Evolutionary conservation across 2,797 vertebrate species (phyloP).

Genomic region (Sebastes minor): DNA sequence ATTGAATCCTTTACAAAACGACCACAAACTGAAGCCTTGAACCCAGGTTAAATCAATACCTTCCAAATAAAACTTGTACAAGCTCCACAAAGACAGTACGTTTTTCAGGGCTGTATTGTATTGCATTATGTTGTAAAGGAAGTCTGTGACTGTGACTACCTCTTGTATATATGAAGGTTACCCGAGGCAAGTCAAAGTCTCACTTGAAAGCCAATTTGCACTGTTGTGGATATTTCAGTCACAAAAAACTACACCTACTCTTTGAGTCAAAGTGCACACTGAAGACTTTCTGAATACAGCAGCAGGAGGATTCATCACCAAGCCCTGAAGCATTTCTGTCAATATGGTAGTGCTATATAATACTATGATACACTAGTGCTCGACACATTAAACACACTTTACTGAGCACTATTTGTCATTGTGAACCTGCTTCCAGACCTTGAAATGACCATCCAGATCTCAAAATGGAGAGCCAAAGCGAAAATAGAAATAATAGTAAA

Average conservation of each 20-base stretch:
- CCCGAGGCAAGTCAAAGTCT: neutral
- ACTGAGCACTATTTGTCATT: neutral
- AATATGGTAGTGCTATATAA: neutral
- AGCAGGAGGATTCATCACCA: neutral
- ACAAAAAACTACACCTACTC: neutral
- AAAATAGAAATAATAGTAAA: neutral
- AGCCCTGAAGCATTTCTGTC: neutral
- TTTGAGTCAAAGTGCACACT: neutral
- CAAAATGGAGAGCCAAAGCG: neutral
- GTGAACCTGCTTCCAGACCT: no score
- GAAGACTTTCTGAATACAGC: neutral
- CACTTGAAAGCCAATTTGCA: neutral
- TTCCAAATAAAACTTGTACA: neutral
- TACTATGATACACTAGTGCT: neutral
- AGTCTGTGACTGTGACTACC: neutral
- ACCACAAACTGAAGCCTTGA: no score
- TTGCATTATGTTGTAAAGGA: neutral
- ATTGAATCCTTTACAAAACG: no score
- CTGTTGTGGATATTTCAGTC: neutral
- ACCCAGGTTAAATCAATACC: neutral
- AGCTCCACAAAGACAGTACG: neutral
- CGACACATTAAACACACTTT: neutral
- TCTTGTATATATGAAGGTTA: neutral
- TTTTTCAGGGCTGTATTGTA: neutral
- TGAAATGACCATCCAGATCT: neutral